Evolutionary conservation across 2,113 vertebrate genomes (phyloP), one percentile per base, ranked within the genome.

Genomic region (Chaetodon trifascialis): DNA sequence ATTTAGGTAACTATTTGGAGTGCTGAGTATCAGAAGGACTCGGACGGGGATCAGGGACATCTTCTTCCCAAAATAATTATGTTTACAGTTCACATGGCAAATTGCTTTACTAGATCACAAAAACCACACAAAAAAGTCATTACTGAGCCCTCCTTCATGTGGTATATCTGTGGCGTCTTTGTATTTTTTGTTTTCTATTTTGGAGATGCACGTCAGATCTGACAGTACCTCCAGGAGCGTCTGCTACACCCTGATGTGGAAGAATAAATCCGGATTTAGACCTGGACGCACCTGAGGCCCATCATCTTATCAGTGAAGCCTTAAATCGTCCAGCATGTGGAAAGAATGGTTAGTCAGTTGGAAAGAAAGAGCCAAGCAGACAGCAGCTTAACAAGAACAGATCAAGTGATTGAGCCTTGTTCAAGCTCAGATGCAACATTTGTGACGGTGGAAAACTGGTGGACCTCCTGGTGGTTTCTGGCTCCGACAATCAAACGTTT

Each of bases 281-380:
- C 54, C n/a, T 44, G 46, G 65, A 74, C 76, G 47, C 86, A 88
- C 78, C 76, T 47, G 66, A 71, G 75, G 75, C 68, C 82, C 74
- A 51, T 73, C 81, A 83, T 68, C 66, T 75, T 63, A 76, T 74
- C 79, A 75, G 70, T 7, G 60, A 76, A 68, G 84, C 79, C 64
- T 86, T 77, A 83, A 85, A 86, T 72, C 5, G 51, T 44, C 72
- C 73, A 75, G 79, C 46, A 5, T 63, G 63, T 58, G 79, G 64
- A 85, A 54, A 74, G 65, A 80, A 64, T 38, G 15, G 55, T 71
- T 46, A 72, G 82, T 66, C 82, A 51, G 82, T 47, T 62, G 51
- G 66, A 85, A 81, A 74, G 75, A 58, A 49, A 78, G 34, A 80
- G 74, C 42, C 65, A 11, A 51, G 78, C 66, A 46, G 54, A 74